These are phyloP conservation scores for Psittacara wagleri DNA, from an alignment of 2,113 vertebrate genomes.

Conservation along the genomic window DNA sequence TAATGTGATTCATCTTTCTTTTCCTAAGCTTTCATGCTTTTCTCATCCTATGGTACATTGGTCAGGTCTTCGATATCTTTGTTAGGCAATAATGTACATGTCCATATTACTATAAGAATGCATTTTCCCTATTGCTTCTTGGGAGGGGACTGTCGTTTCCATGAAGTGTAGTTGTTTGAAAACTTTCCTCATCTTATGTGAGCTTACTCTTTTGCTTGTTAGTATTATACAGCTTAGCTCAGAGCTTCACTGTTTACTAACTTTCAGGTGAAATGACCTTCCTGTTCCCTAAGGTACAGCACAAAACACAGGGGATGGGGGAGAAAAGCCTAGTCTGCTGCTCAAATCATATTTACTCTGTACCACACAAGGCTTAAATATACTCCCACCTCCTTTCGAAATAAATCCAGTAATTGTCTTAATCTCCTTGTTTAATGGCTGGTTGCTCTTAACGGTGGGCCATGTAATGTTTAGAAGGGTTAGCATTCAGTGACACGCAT, in stretches of 20 bases:
- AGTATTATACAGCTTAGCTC: neutral
- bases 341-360: neutral
- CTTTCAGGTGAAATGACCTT: neutral
- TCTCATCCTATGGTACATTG: neutral
- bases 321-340: neutral
- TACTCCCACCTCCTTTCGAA: neutral
- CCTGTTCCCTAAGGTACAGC: neutral
- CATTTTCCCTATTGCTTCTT: neutral
- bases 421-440: neutral
- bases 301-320: neutral
- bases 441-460: neutral
- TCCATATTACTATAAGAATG: neutral
- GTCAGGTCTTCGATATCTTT: neutral
- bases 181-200: neutral
- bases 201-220: neutral
- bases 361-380: neutral
- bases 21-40: neutral
- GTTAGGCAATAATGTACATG: neutral
- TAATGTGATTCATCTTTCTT: neutral
- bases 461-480: neutral
- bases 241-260: neutral
- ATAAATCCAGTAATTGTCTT: neutral
- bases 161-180: neutral
- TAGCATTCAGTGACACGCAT: neutral
- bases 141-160: neutral